Conservation (phyloP, 1,140 invertebrate species). For the Andrena cerasifolii region DNA sequence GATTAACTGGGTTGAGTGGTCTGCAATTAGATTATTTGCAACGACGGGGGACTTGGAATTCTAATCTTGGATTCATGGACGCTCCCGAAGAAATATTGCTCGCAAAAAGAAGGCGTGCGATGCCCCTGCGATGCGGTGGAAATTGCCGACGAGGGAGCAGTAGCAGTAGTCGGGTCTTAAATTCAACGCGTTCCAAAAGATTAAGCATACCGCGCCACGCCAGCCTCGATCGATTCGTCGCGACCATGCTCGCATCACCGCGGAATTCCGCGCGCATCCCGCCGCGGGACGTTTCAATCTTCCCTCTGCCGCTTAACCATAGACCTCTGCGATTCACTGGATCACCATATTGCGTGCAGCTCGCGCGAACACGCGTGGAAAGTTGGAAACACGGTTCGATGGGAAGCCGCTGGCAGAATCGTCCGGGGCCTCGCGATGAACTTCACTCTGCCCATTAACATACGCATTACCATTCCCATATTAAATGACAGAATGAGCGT, state of each 20-base stretch:
- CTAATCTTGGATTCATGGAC: too few species aligned
- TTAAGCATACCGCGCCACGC: constrained; percentile 7
- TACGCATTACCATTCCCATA: neutral
- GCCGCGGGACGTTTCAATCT: constrained; percentile 51
- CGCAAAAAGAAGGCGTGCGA: neutral
- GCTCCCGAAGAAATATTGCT: too few species aligned
- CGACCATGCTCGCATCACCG: constrained; percentile 42
- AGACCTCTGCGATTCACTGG: constrained; percentile 26
- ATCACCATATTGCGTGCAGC: neutral
- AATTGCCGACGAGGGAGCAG: neutral
- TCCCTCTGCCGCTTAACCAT: constrained; percentile 38
- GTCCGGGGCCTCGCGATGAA: neutral
- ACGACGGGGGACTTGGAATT: too few species aligned
- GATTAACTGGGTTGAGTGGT: too few species aligned
- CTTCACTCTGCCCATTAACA: neutral
- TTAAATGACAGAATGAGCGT: neutral
- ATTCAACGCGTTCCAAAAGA: constrained; percentile 20
- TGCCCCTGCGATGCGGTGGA: neutral
- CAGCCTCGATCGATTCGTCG: constrained; percentile 52
- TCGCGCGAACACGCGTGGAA: neutral
- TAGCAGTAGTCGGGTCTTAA: neutral
- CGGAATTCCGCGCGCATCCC: constrained; percentile 16
- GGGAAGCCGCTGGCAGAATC: neutral
- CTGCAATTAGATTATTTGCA: too few species aligned
- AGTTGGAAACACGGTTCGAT: neutral